Conservation (phyloP, 2,797 vertebrate species). For the Sitta carolinensis region DNA sequence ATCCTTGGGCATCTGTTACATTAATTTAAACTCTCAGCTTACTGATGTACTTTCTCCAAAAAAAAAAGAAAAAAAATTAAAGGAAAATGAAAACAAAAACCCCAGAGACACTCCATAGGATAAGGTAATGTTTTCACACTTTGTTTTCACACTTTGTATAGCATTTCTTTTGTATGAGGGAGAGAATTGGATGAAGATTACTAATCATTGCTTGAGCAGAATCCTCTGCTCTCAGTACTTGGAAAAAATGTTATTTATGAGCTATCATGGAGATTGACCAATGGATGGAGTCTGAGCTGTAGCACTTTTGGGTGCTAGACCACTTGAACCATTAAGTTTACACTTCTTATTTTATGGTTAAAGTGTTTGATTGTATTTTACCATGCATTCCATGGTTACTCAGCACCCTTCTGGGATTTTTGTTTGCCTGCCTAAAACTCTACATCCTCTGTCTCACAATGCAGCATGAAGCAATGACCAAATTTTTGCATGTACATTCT, state of each 20-base stretch:
- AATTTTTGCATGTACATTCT: background rate
- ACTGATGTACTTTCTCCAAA: constrained; percentile 5
- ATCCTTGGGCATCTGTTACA: constrained; percentile 56
- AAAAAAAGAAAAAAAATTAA: background rate
- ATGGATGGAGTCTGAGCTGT: background rate
- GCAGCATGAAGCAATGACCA: background rate
- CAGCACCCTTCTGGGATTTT: constrained; percentile 1
- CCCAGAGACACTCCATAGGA: background rate
- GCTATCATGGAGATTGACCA: background rate
- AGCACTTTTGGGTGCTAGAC: background rate
- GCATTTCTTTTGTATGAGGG: background rate
- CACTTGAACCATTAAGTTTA: background rate
- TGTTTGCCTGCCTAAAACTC: constrained; percentile 4
- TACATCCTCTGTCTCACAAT: background rate
- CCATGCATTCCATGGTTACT: background rate
- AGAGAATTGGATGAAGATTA: background rate
- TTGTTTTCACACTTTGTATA: background rate
- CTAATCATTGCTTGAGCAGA: background rate
- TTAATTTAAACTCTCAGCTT: constrained; percentile 40
- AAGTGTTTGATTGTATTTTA: constrained; percentile 26
- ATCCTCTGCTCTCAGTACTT: background rate
- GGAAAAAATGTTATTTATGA: background rate
- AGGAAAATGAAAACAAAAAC: background rate
- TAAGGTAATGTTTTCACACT: constrained; percentile 31
- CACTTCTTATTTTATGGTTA: background rate